Percentiles rank a stretch among this genome's conserved stretches.
These are phyloP conservation scores for Marasmarcha lunaedactyla DNA, from an alignment of 2,888 invertebrate species.

Conservation along the genomic window DNA sequence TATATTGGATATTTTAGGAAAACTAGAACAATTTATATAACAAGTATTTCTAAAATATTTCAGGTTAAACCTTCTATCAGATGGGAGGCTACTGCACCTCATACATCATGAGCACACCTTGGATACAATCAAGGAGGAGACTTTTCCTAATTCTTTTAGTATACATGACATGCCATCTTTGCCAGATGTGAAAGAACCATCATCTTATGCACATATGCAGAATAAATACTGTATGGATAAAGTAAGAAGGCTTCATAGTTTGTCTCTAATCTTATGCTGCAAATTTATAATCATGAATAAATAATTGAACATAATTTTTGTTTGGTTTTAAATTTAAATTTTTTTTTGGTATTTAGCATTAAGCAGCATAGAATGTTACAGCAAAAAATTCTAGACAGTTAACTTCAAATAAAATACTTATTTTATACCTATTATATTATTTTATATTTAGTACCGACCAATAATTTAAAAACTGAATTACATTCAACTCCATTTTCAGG, in stretches of 20 bases:
- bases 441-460: too few relatives aligned
- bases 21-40: too few relatives aligned
- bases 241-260: constrained; percentile 45
- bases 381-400: too few relatives aligned
- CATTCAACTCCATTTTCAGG: constrained; percentile 40
- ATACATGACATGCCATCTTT: constrained; percentile 38
- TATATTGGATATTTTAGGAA: too few relatives aligned
- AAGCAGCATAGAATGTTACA: too few relatives aligned
- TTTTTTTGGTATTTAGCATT: too few relatives aligned
- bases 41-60: too few relatives aligned
- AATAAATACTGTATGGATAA: constrained; percentile 87
- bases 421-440: too few relatives aligned
- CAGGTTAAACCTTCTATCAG: constrained; percentile 74
- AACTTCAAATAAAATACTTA: too few relatives aligned
- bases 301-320: background rate
- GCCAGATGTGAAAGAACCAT: constrained; percentile 61
- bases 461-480: too few relatives aligned
- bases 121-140: constrained; percentile 48
- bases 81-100: constrained; percentile 81
- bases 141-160: constrained; percentile 28
- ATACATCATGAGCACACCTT: constrained; percentile 68
- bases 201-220: constrained; percentile 77
- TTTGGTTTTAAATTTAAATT: too few relatives aligned
- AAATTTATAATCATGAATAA: background rate
- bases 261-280: too few relatives aligned